Evolutionary conservation across 2,113 vertebrate species (phyloP).

Genomic region (Arenaria interpres): DNA sequence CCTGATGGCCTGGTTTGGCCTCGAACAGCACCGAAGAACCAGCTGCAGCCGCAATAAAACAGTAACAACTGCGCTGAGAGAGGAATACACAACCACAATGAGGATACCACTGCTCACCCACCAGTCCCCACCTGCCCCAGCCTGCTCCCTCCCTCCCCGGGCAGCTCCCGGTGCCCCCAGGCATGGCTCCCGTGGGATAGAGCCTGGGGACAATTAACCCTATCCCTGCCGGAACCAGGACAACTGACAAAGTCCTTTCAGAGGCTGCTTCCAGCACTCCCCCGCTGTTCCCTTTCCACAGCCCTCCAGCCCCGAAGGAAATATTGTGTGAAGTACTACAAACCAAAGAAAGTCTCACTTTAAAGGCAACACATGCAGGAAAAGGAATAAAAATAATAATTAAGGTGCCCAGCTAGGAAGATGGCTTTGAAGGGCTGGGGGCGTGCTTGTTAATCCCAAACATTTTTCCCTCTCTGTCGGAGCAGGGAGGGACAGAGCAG

Average conservation of each 20-base stretch:
- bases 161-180: too few relatives aligned
- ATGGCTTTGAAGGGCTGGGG: neutral
- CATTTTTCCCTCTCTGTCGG: neutral
- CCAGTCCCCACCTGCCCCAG: too few relatives aligned
- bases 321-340: neutral
- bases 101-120: too few relatives aligned
- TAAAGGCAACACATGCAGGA: neutral
- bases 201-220: too few relatives aligned
- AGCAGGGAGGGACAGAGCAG: neutral
- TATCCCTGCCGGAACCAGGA: too few relatives aligned
- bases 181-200: too few relatives aligned
- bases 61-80: too few relatives aligned
- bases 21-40: too few relatives aligned
- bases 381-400: neutral
- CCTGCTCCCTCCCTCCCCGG: too few relatives aligned
- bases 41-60: too few relatives aligned
- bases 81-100: too few relatives aligned
- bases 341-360: slow-evolving; percentile 12
- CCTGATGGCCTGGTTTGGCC: too few relatives aligned
- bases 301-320: neutral
- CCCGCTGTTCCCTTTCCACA: neutral
- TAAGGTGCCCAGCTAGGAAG: neutral
- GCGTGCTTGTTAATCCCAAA: neutral
- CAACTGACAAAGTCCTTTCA: neutral
- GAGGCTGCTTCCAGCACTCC: neutral